phyloP scores from a whole-genome alignment of 2,113 vertebrate species.

The Otocyon megalotis region DNA sequence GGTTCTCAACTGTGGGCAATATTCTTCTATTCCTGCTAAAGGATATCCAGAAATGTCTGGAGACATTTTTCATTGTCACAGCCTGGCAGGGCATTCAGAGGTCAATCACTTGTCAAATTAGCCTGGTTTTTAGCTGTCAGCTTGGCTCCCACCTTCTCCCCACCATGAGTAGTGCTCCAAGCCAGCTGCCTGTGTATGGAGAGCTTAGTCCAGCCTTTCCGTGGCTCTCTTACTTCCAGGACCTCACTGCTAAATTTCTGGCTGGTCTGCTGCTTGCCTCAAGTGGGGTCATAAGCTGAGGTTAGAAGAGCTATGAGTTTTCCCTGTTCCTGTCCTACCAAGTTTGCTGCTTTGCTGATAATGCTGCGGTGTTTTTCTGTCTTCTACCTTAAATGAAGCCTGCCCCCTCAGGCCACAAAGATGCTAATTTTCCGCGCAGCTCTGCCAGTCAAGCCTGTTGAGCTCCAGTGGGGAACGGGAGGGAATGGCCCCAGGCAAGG shows the following conservation, averaged over 20 bases:
- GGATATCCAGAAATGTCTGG: not conserved
- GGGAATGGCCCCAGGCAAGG: not conserved
- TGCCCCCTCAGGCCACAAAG: not conserved
- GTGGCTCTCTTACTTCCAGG: not conserved
- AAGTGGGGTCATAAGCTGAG: not conserved
- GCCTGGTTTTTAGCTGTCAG: not conserved
- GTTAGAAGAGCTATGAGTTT: not conserved
- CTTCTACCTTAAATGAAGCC: not conserved
- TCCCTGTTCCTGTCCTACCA: not conserved
- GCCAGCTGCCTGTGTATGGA: not conserved
- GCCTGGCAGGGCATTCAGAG: not conserved
- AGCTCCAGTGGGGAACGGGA: not conserved
- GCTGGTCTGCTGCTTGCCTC: not conserved
- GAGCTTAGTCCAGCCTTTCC: not conserved
- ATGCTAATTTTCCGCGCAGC: not conserved
- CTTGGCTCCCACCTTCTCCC: not conserved
- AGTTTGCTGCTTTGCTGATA: not conserved
- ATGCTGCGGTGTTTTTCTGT: not conserved
- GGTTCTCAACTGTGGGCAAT: not conserved
- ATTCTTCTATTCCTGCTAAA: not conserved
- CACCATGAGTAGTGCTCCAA: not conserved
- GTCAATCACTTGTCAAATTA: not conserved
- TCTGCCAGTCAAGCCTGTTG: not conserved
- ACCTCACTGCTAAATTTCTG: not conserved
- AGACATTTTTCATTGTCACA: not conserved